Base-by-base conservation (phyloP, 2,797 vertebrate genomes). In the Parotocinclus haroldoi region DNA sequence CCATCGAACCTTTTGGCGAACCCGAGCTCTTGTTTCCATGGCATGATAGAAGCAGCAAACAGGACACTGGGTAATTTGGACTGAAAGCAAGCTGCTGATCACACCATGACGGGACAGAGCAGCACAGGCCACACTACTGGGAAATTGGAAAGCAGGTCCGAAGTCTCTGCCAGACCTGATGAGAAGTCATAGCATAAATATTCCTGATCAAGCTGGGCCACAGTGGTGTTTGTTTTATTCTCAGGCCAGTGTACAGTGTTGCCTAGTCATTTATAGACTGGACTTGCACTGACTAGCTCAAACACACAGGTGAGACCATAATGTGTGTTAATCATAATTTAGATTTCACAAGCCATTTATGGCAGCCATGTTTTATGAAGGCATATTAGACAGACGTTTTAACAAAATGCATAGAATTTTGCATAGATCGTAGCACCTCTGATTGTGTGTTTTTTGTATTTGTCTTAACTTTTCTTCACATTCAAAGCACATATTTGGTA, bases 21-120 rank as follows among this genome's bases (percentile, higher is more conserved):
- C 73, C 85, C 90, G 77, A 88, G 83, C 72, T 92, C 91, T 27
- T 81, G 79, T 83, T 91, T 92, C 76, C 81, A 74, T 80, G 83
- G 85, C 84, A 90, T 92, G 90, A 78, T 91, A 13, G 76, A 82
- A 62, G 83, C 89, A 13, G 80, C 84, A 11, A 88, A 90, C 77
- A 80, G 78, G 82, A 87, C 82, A 72, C 66, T 63, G 62, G 72
- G 76, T 81, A 55, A 80, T 76, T 75, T 37, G 14, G 63, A 65
- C 57, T 58, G 72, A 73, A 73, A 69, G 63, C 79, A 76, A 81
- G 73, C 57, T 69, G 54, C 42, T 44, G 13, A 57, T 9, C 12
- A 19, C 14, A 40, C 9, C 1, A n/a, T 36, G 13, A 45, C 16
- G 36, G 36, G 50, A 38, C 39, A 12, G 42, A 13, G 27, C 50